Evolutionary conservation across 2,797 vertebrate genomes (phyloP), one percentile per base, ranked within the genome.

Genomic region (Myotis findleyi): DNA sequence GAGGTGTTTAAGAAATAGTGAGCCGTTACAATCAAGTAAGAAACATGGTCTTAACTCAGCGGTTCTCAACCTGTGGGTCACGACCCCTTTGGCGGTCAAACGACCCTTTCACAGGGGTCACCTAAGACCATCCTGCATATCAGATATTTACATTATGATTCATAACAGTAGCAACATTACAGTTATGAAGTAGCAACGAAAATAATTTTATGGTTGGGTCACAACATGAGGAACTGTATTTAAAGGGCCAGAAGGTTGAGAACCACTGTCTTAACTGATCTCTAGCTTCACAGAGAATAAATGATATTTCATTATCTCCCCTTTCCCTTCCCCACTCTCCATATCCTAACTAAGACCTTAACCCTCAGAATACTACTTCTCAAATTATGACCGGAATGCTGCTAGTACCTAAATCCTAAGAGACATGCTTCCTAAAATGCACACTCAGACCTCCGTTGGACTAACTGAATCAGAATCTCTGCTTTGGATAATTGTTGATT

Each of bases 231-330:
- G 44, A 44, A 44, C 44, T 44, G 44, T 44, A 44, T 44, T 44
- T 44, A 44, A 44, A 44, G 44, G 44, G 44, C 44, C 44, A 44
- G 10, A 44, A 44, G 44, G 44, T 44, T 44, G 9, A 44, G 44
- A 44, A 44, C 44, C 44, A 44, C 44, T 44, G 44, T 44, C n/a
- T 44, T 87, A 91, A 83, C 13, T 92, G 66, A 66, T 64, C 64
- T 95, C 41, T 27, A 90, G 47, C 33, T 57, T 97, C 47, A 91
- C 0, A 41, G n/a, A 92, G 27, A 59, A 84, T 79, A 91, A 90
- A 36, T 27, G 13, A 36, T 18, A 88, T 36, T 91, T 87, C 13
- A 83, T 76, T 53, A 73, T 64, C 14, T 87, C 33, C 38, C n/a
- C 59, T 84, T 57, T 3, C 30, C 51, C 12, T 87, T 87, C 6